A percentile compares a stretch with the other conserved stretches of the same genome.
Evolutionary conservation across 37 sponge, comb jelly and placozoan species (phyloP).

Genomic region (Diacarnus erythraeanus): DNA sequence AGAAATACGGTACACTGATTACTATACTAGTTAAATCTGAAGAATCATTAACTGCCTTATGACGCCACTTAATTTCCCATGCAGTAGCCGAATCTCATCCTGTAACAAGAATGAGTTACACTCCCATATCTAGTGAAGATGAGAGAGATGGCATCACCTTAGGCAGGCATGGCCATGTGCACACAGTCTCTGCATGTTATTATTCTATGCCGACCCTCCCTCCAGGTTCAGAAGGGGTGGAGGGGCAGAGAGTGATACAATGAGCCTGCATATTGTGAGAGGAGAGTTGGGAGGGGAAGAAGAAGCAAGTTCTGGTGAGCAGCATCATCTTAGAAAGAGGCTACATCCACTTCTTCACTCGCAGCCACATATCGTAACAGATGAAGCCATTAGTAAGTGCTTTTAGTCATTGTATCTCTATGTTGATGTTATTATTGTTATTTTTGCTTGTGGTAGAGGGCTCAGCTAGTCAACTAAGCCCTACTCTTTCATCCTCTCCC

Average conservation of each 20-base stretch:
- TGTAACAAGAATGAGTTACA: not conserved
- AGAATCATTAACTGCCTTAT: too few species aligned
- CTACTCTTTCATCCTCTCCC: not conserved
- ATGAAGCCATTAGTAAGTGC: too few species aligned
- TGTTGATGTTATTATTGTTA: too few species aligned
- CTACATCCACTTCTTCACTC: too few species aligned
- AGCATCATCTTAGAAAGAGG: too few species aligned
- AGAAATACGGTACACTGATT: too few species aligned
- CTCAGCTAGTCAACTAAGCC: not conserved
- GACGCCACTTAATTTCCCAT: too few species aligned
- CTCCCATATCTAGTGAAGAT: not conserved
- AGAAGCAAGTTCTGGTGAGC: too few species aligned
- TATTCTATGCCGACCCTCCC: not conserved
- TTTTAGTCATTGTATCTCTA: too few species aligned
- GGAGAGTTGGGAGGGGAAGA: constrained; percentile 31
- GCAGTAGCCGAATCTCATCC: not conserved
- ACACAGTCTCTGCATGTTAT: not conserved
- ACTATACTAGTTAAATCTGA: too few species aligned
- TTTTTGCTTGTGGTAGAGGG: not conserved
- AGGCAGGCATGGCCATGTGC: not conserved
- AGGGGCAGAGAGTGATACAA: constrained; percentile 5
- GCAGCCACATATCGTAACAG: too few species aligned
- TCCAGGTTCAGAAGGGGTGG: not conserved
- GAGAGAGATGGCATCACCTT: not conserved
- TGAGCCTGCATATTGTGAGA: constrained; percentile 34